These are phyloP conservation scores for Lucinisca nassula DNA, from an alignment of 2,888 invertebrate species.

Conservation along the genomic window DNA sequence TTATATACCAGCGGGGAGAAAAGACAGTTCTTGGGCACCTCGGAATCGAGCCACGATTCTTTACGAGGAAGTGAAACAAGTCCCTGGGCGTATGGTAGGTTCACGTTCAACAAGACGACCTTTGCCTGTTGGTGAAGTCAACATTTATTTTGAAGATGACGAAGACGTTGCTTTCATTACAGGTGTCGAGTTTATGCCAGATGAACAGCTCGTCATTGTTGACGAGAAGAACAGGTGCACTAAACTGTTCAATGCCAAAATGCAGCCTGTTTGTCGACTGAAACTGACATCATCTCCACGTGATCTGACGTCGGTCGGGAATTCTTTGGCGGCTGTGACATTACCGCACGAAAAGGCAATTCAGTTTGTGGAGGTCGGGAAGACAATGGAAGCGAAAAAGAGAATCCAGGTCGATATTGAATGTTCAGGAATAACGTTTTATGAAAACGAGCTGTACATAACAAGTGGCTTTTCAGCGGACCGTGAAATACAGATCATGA, in stretches of 20 bases:
- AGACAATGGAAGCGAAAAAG: conserved; percentile 36
- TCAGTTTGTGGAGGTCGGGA: conserved; percentile 60
- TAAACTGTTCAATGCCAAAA: conserved; percentile 46
- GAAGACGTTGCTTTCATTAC: conserved; percentile 61
- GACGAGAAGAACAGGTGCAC: conserved; percentile 64
- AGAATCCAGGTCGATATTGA: conserved; percentile 59
- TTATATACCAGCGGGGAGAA: neutral
- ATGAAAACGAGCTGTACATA: conserved; percentile 61
- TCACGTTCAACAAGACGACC: conserved; percentile 23
- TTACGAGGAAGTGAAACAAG: neutral
- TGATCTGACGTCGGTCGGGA: conserved; percentile 48
- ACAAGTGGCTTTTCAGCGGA: conserved; percentile 66
- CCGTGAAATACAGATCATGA: conserved; percentile 60
- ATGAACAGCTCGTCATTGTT: conserved; percentile 54
- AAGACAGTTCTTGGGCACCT: neutral
- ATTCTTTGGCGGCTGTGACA: conserved; percentile 46
- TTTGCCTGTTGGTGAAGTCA: conserved; percentile 31
- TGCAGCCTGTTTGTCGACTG: conserved; percentile 33
- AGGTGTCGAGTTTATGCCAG: conserved; percentile 61
- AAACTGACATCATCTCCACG: conserved; percentile 55
- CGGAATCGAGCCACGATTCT: neutral
- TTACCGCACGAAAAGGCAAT: conserved; percentile 53
- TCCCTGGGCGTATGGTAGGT: neutral
- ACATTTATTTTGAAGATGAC: conserved; percentile 48
- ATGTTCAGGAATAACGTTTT: conserved; percentile 64